Percentiles rank a stretch among this genome's conserved stretches.
Evolutionary conservation across 1,140 invertebrate species (phyloP).

Genomic region (Wiebesia pumilae): DNA sequence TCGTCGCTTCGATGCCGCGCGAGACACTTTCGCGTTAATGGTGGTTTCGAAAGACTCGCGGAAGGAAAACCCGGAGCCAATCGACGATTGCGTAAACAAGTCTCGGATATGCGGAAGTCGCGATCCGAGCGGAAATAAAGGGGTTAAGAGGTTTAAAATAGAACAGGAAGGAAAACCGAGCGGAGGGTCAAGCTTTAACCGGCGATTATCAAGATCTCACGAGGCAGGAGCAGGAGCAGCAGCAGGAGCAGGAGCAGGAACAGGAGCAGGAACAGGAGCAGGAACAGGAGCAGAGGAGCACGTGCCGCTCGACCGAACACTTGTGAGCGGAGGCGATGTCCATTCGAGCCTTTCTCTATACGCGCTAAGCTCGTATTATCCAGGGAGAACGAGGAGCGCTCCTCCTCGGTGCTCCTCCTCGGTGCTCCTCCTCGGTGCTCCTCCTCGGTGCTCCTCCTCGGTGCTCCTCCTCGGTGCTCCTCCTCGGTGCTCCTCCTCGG

Average conservation of each 20-base stretch:
- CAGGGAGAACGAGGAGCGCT: neutral
- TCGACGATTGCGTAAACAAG: no score
- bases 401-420: neutral
- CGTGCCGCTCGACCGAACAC: neutral
- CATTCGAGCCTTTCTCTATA: constrained; percentile 2
- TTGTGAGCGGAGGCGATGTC: neutral
- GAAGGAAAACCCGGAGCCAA: no score
- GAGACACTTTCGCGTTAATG: no score
- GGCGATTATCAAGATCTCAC: neutral
- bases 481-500: neutral
- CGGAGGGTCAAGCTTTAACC: no score
- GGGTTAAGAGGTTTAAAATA: neutral
- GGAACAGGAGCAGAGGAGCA: no score
- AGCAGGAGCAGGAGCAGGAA: no score
- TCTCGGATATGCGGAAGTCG: no score
- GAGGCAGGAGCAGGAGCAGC: no score
- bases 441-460: neutral
- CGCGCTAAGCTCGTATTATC: constrained; percentile 7
- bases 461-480: neutral
- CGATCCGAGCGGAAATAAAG: no score
- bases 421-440: neutral
- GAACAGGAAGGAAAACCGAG: neutral
- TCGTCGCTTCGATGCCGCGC: no score
- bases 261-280: no score
- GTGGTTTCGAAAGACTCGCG: no score